These are phyloP conservation scores for Meghimatium bilineatum DNA, from an alignment of 2,888 invertebrate genomes.

Conservation along the genomic window DNA sequence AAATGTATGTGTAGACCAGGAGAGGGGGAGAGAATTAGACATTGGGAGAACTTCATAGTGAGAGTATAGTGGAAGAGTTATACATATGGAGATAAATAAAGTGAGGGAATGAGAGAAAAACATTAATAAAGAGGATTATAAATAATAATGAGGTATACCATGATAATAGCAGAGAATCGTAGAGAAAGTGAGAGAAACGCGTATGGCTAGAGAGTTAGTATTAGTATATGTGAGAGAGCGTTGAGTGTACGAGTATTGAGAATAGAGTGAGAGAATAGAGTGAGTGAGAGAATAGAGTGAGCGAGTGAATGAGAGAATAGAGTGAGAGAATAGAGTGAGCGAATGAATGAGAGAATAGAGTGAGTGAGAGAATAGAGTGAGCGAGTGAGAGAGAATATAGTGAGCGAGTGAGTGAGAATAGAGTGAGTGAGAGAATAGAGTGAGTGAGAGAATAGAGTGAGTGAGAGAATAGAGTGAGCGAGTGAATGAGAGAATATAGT, in stretches of 20 bases:
- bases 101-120: neutral
- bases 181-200: neutral
- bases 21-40: constrained; percentile 1
- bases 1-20: neutral
- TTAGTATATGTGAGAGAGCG: no score
- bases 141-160: neutral
- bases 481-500: no score
- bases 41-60: neutral
- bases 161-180: neutral
- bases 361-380: no score
- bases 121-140: neutral
- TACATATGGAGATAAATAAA: constrained; percentile 6
- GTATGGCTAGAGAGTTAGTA: no score
- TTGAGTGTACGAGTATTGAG: neutral
- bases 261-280: neutral
- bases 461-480: no score
- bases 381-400: no score
- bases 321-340: no score
- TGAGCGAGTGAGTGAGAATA: no score
- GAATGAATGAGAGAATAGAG: no score
- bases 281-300: neutral
- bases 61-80: neutral
- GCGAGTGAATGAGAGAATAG: no score
- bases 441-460: no score
- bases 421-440: no score